A percentile compares a stretch with the other conserved stretches of the same genome.
phyloP scores from a whole-genome alignment of 2,797 vertebrate species.

The Aphelocoma californica region DNA sequence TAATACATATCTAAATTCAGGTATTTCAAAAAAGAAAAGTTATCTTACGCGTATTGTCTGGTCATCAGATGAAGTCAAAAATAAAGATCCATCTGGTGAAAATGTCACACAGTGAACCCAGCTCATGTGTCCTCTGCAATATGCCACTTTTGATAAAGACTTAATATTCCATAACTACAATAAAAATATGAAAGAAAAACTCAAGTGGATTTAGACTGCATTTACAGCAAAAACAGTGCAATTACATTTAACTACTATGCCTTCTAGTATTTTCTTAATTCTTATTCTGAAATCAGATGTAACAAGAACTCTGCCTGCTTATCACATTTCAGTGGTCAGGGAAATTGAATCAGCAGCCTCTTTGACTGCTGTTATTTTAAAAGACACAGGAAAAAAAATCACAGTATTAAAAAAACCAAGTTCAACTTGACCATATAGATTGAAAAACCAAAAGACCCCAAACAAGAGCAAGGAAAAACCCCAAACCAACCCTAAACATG shows the following conservation, averaged over 20 bases:
- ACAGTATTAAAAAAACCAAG: neutral
- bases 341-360: neutral
- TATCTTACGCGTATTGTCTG: constrained; percentile 89
- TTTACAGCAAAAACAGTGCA: neutral
- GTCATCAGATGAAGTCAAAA: constrained; percentile 94
- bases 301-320: neutral
- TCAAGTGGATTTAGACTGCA: neutral
- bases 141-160: constrained; percentile 85
- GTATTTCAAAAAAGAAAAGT: neutral
- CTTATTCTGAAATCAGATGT: neutral
- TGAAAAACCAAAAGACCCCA: neutral
- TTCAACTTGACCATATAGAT: neutral
- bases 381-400: rapidly evolving
- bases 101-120: constrained; percentile 93
- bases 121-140: constrained; percentile 93
- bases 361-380: neutral
- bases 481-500: neutral
- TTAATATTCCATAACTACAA: constrained; percentile 90
- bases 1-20: neutral
- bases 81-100: constrained; percentile 88
- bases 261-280: neutral
- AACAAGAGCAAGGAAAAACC: neutral
- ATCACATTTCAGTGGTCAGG: neutral
- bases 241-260: neutral
- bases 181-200: constrained; percentile 35